Conservation (phyloP, 1,140 invertebrate genomes). For the Drosophila insularis region DNA sequence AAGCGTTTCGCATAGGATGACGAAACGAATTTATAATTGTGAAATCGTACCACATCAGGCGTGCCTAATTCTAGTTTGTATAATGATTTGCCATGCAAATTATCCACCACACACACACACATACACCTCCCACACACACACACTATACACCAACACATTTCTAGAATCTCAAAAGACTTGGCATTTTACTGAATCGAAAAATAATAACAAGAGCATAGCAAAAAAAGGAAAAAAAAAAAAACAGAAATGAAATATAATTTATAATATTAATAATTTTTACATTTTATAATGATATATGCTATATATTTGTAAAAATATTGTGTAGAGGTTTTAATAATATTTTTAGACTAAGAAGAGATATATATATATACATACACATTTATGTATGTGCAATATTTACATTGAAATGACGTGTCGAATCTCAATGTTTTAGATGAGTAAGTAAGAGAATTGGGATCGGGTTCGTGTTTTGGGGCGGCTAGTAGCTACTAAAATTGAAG, state of each 20-base stretch:
- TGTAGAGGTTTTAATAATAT: conserved; percentile 24
- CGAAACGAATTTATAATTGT: conserved; percentile 29
- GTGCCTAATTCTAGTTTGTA: conserved; percentile 52
- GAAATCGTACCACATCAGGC: conserved; percentile 20
- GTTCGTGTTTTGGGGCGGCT: conserved; percentile 12
- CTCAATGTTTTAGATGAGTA: conserved; percentile 56
- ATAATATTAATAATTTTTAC: conserved; percentile 35
- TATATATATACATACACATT: conserved; percentile 11
- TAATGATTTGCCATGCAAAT: conserved; percentile 49
- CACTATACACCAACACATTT: conserved; percentile 46
- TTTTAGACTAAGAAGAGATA: conserved; percentile 1
- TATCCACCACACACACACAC: conserved; percentile 38
- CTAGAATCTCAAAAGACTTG: conserved; percentile 76
- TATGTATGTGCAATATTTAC: conserved; percentile 23
- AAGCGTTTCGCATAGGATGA: neutral
- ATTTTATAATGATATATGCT: conserved; percentile 21
- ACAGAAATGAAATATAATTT: conserved; percentile 16
- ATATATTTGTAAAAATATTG: conserved; percentile 54
- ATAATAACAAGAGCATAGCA: conserved; percentile 15
- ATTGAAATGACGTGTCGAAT: conserved; percentile 57
- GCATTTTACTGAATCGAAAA: conserved; percentile 36
- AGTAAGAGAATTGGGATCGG: conserved; percentile 34
- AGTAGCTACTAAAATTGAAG: conserved; percentile 10
- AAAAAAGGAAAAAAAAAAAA: too few relatives aligned
- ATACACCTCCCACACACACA: conserved; percentile 19